Evolutionary conservation across 1,140 invertebrate genomes (phyloP), one percentile per base, ranked within the genome.

Genomic region (Drosophila paulistorum): DNA sequence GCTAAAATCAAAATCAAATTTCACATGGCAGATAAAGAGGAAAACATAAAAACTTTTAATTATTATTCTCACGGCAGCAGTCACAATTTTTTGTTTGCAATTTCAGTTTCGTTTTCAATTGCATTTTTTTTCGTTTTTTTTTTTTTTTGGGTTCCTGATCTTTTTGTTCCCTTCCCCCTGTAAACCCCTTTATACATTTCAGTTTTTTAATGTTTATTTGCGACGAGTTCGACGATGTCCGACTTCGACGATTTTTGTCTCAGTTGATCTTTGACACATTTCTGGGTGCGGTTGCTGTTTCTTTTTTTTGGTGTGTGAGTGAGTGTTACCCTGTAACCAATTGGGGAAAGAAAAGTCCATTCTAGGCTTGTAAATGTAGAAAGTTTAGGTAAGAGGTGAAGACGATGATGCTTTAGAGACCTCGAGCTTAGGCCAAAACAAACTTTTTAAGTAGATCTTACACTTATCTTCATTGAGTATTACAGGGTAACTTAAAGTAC

Each of bases 221-320:
- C 57, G 33, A 59, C 35, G 33, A 37, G 48, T 35, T 70, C 59
- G 71, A 60, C 65, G 74, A 62, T 64, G 71, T 75, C 70, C 80
- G 79, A 73, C 79, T 75, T 68, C 80, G 79, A 73, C 79, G 84
- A 83, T 83, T 87, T 87, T 87, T 87, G 84, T 89, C 45, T 51
- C 84, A 89, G 84, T 89, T 89, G 84, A 89, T 89, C 84, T 89
- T 89, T 89, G 84, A 89, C 84, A 89, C 67, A 89, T 89, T 83
- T 87, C 37, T 61, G 84, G 84, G 84, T 89, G 84, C 84, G 84
- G 84, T 77, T 67, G 69, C 62, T 70, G 57, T 39, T 60, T 14
- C 3, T 14, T 45, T 14, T 42, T 35, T 20, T 30, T 30, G 30
- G 10, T 11, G 11, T 59, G 57, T 65, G 58, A 30, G 30, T 30